A percentile compares a stretch with the other conserved stretches of the same genome.
phyloP scores from a whole-genome alignment of 1,140 invertebrate species.

The Aphaenogaster ashmeadi region DNA sequence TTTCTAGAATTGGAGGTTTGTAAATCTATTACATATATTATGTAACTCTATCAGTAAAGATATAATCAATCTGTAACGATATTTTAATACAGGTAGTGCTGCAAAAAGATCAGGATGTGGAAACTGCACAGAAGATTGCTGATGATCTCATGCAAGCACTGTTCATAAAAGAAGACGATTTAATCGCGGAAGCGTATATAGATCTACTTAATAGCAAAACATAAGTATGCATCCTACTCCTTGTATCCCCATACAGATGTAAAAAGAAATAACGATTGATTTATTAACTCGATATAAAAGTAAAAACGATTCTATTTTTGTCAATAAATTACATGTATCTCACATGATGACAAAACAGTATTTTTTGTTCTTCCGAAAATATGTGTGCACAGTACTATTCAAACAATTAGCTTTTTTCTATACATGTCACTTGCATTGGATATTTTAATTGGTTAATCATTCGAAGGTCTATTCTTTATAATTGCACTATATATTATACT shows the following conservation, averaged over 20 bases:
- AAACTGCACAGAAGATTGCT: conserved; percentile 92
- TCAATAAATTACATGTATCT: not conserved
- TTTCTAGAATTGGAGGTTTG: conserved; percentile 97
- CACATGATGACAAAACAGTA: not conserved
- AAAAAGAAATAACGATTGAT: not conserved
- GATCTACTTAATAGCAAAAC: conserved; percentile 87
- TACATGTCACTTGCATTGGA: not conserved
- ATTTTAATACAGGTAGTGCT: conserved; percentile 88
- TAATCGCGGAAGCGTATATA: conserved; percentile 93
- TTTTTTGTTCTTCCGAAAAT: not conserved
- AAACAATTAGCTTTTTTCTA: not conserved
- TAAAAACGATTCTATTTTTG: not conserved
- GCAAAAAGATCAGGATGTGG: conserved; percentile 89
- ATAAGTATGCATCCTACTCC: not conserved
- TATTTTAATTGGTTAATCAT: too few relatives aligned
- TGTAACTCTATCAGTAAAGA: not conserved
- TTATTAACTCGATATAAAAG: not conserved
- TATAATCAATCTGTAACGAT: conserved; percentile 73
- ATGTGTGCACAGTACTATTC: not conserved
- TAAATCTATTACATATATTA: conserved; percentile 24
- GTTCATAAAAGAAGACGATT: conserved; percentile 90
- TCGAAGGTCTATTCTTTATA: not conserved
- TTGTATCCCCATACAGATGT: not conserved
- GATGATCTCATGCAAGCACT: conserved; percentile 91
- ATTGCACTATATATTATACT: too few relatives aligned